phyloP scores from a whole-genome alignment of 2,888 invertebrate genomes.

The Formica aserva region DNA sequence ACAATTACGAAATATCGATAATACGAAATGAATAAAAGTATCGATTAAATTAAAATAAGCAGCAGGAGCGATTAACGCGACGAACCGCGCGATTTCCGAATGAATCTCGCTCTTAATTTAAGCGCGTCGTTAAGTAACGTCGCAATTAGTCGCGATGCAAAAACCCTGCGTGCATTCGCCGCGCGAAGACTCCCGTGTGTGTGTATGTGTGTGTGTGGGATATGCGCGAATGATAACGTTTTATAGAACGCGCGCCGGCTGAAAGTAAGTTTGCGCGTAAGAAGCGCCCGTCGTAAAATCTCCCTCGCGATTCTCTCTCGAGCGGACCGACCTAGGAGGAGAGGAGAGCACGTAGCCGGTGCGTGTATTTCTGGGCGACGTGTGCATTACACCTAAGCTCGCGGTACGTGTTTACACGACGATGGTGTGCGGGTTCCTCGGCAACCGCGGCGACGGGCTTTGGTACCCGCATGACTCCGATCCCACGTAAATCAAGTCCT shows the following conservation, averaged over 20 bases:
- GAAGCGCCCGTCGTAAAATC: conserved; percentile 51
- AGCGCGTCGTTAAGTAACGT: conserved; percentile 29
- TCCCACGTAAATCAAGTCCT: conserved; percentile 52
- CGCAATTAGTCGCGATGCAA: conserved; percentile 44
- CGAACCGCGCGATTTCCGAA: background rate
- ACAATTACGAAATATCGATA: background rate
- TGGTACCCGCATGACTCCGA: conserved; percentile 43
- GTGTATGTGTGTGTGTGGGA: conserved; percentile 13
- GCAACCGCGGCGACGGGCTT: conserved; percentile 23
- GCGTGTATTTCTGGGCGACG: conserved; percentile 50
- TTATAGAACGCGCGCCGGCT: conserved; percentile 27
- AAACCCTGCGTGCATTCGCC: conserved; percentile 13
- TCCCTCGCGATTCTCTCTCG: conserved; percentile 32
- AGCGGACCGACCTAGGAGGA: background rate
- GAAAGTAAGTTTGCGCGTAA: conserved; percentile 33
- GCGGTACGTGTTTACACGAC: conserved; percentile 47
- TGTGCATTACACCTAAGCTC: conserved; percentile 52
- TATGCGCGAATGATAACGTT: conserved; percentile 29
- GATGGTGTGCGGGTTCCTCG: conserved; percentile 30
- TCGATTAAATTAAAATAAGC: background rate
- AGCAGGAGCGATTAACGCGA: background rate
- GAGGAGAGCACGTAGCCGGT: conserved; percentile 45
- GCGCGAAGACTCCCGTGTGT: conserved; percentile 11
- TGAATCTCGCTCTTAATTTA: conserved; percentile 30
- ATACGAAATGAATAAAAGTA: background rate